Percentiles rank a stretch among this genome's conserved stretches.
phyloP scores from a whole-genome alignment of 2,888 invertebrate species.

The Scaptodrosophila latifasciaeformis region DNA sequence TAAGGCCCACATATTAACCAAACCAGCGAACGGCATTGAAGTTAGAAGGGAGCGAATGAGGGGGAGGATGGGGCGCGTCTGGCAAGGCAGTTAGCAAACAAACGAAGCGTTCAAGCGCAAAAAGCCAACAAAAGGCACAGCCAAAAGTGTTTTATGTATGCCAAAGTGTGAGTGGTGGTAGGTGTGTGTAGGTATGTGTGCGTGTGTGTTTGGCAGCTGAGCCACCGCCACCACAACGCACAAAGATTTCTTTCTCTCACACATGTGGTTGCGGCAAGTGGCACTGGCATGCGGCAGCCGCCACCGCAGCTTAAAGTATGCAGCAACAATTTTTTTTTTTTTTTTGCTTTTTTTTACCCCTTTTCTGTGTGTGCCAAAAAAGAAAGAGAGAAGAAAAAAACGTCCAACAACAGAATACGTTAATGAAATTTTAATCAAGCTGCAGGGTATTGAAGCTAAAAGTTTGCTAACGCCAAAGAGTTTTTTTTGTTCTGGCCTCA shows the following conservation, averaged over 20 bases:
- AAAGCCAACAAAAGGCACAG: conserved; percentile 44
- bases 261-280: conserved; percentile 21
- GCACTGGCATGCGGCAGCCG: neutral
- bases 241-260: conserved; percentile 52
- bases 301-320: conserved; percentile 52
- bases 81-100: conserved; percentile 62
- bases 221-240: conserved; percentile 33
- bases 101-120: conserved; percentile 67
- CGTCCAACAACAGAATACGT: conserved; percentile 22
- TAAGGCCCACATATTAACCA: no score
- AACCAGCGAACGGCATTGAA: no score
- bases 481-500: no score
- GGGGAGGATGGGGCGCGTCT: no score
- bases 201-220: conserved; percentile 14
- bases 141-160: conserved; percentile 45
- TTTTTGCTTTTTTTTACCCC: no score
- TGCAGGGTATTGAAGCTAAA: conserved; percentile 18
- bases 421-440: conserved; percentile 68
- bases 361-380: no score
- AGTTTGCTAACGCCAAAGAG: neutral
- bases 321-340: conserved; percentile 52
- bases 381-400: no score
- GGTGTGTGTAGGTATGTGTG: conserved; percentile 13
- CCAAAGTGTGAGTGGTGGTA: conserved; percentile 8
- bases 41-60: no score